Conservation (phyloP, 2,888 invertebrate species). For the Ephialtes manifestator region DNA sequence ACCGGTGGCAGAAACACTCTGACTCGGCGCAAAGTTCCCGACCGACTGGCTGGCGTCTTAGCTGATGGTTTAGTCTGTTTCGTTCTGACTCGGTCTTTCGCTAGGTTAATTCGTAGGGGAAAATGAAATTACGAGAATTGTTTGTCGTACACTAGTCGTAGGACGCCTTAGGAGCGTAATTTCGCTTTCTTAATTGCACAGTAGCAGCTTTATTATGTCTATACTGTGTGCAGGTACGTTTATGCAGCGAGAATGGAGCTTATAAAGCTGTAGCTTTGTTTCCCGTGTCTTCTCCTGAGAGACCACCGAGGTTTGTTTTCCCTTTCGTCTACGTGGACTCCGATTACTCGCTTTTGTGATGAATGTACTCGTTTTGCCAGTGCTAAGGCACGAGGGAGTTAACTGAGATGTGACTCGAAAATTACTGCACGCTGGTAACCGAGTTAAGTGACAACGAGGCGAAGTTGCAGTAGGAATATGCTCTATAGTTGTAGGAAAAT, state of each 20-base stretch:
- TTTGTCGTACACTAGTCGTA: not conserved
- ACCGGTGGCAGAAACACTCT: slow-evolving; percentile 29
- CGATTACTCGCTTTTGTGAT: slow-evolving; percentile 52
- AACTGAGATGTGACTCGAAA: not conserved
- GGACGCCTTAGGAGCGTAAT: slow-evolving; percentile 14
- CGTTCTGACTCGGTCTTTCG: not conserved
- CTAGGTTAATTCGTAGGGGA: slow-evolving; percentile 16
- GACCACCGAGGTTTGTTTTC: slow-evolving; percentile 63
- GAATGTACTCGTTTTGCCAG: not conserved
- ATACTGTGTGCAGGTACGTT: slow-evolving; percentile 13
- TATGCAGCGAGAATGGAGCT: slow-evolving; percentile 4
- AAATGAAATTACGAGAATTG: slow-evolving; percentile 17
- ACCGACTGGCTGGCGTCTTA: slow-evolving; percentile 14
- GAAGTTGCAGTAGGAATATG: not conserved
- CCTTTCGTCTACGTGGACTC: slow-evolving; percentile 61
- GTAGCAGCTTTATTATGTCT: slow-evolving; percentile 15
- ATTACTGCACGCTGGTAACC: slow-evolving; percentile 8
- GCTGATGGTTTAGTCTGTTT: not conserved
- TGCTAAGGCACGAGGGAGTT: not conserved
- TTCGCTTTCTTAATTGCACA: slow-evolving; percentile 50
- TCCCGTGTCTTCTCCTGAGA: slow-evolving; percentile 52
- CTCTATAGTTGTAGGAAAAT: not conserved
- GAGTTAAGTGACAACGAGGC: not conserved
- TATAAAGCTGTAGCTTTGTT: slow-evolving; percentile 7
- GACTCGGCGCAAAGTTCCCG: slow-evolving; percentile 25